These are phyloP conservation scores for Diplosoma virens DNA, from an alignment of 23 tunicate genomes.

Conservation along the genomic window DNA sequence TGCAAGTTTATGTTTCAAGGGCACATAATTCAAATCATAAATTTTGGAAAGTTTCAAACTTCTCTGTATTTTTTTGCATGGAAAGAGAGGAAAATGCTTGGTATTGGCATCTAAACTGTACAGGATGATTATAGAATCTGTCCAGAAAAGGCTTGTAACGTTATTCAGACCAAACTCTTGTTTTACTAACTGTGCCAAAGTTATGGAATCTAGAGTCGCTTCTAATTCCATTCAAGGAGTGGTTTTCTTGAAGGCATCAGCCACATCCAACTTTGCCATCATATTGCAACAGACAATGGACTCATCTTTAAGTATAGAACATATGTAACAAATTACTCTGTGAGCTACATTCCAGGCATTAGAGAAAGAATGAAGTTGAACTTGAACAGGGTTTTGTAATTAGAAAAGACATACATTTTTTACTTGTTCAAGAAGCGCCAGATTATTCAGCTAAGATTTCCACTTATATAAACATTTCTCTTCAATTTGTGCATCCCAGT, in stretches of 20 bases:
- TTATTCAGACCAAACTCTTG: not conserved
- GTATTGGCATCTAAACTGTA: not conserved
- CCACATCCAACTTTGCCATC: constrained; percentile 20
- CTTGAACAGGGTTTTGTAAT: not conserved
- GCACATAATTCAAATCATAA: constrained; percentile 19
- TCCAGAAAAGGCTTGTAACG: constrained; percentile 4
- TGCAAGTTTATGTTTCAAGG: constrained; percentile 1
- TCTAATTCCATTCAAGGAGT: not conserved
- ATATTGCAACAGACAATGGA: not conserved
- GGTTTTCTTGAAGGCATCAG: too few species aligned
- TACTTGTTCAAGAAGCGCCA: not conserved
- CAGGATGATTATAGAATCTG: constrained; percentile 11
- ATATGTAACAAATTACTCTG: constrained; percentile 13
- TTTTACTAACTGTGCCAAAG: not conserved
- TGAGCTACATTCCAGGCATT: constrained; percentile 12
- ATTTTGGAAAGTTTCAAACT: not conserved
- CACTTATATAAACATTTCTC: not conserved
- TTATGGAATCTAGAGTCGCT: constrained; percentile 3
- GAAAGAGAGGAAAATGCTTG: constrained; percentile 14
- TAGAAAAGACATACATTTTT: not conserved
- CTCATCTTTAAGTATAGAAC: not conserved
- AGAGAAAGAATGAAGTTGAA: constrained; percentile 10
- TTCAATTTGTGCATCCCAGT: constrained; percentile 23
- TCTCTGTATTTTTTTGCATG: not conserved
- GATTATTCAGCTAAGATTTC: not conserved